Percentiles rank a stretch among this genome's conserved stretches.
Evolutionary conservation across 2,888 invertebrate genomes (phyloP).

Genomic region (Seira ritae): DNA sequence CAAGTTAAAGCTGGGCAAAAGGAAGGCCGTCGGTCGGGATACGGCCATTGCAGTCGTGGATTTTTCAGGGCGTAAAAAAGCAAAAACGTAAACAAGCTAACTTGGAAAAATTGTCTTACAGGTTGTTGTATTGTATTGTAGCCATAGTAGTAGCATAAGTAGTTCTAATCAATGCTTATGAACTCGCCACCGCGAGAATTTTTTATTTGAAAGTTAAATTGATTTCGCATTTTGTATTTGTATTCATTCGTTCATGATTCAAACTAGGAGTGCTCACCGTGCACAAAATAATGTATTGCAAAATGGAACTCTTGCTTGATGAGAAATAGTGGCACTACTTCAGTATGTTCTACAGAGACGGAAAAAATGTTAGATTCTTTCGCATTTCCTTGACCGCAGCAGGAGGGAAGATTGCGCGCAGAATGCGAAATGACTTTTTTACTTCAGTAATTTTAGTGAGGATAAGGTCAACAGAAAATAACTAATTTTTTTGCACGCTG

Average conservation of each 20-base stretch:
- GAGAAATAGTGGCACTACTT: background rate
- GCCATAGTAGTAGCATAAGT: background rate
- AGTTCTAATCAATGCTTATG: background rate
- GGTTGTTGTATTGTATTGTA: background rate
- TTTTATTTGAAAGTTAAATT: constrained; percentile 3
- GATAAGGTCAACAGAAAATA: background rate
- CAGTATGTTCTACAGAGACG: constrained; percentile 16
- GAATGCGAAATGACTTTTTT: constrained; percentile 33
- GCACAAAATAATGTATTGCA: background rate
- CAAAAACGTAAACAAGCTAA: constrained; percentile 20
- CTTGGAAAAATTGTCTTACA: background rate
- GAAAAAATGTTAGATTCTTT: constrained; percentile 29
- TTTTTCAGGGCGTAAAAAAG: background rate
- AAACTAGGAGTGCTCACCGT: background rate
- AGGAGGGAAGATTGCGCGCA: constrained; percentile 40
- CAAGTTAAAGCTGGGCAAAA: constrained; percentile 27
- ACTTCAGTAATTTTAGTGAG: background rate
- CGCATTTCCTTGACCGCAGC: constrained; percentile 35
- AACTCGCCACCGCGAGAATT: background rate
- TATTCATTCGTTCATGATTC: no score
- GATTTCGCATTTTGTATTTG: background rate
- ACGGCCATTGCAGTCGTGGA: constrained; percentile 12
- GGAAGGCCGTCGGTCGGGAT: constrained; percentile 39
- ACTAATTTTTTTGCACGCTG: constrained; percentile 3
- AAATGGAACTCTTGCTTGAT: background rate